A percentile compares a stretch with the other conserved stretches of the same genome.
phyloP scores from a whole-genome alignment of 1,140 invertebrate species.

The Drosophila parvula region DNA sequence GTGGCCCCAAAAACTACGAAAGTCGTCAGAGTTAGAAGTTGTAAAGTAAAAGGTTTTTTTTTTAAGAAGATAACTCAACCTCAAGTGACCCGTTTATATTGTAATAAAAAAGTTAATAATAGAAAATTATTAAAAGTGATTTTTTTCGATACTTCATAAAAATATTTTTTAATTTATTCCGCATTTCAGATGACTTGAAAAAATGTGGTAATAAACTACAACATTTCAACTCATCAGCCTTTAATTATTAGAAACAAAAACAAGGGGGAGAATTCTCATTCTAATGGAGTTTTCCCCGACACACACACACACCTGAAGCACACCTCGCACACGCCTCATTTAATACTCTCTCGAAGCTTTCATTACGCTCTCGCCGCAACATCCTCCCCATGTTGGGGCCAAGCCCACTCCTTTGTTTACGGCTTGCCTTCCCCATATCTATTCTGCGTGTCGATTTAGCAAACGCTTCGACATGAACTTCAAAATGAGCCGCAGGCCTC shows the following conservation, averaged over 20 bases:
- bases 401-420: slow-evolving; percentile 36
- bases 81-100: neutral
- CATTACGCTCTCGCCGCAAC: slow-evolving; percentile 17
- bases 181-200: neutral
- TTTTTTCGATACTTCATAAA: neutral
- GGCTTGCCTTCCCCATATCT: slow-evolving; percentile 24
- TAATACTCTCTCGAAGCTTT: slow-evolving; percentile 10
- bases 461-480: slow-evolving; percentile 50
- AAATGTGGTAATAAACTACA: neutral
- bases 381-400: slow-evolving; percentile 1
- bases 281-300: neutral
- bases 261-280: neutral
- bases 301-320: slow-evolving; percentile 9
- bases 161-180: slow-evolving; percentile 1
- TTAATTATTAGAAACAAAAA: slow-evolving; percentile 5
- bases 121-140: neutral
- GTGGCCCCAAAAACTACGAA: neutral
- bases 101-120: neutral
- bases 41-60: neutral
- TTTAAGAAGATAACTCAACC: neutral
- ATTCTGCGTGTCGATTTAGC: slow-evolving; percentile 48
- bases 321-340: slow-evolving; percentile 29
- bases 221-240: slow-evolving; percentile 6
- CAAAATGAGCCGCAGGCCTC: slow-evolving; percentile 54
- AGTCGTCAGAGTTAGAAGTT: neutral